Base-by-base conservation (phyloP, 2,888 invertebrate genomes). In the Cantharis rufa region DNA sequence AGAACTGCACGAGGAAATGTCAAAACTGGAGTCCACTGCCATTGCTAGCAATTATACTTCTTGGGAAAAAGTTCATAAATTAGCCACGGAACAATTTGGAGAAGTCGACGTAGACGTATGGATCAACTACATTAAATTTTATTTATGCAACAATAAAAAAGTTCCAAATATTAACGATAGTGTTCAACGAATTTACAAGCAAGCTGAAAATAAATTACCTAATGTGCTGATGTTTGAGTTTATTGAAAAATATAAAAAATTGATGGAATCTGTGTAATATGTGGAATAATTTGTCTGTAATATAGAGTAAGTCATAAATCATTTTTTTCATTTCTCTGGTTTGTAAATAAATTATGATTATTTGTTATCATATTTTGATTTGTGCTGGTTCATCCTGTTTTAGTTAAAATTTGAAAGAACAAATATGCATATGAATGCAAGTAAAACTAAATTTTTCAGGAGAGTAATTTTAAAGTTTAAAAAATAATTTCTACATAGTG, bases 81-180 rank as follows among this genome's bases (percentile, higher is more conserved):
- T 91, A 80, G 90, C 92, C 32, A 89, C 91, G 15, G 88, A 90
- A 74, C 92, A 93, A 80, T 94, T 94, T 87, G 95, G 95, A 0
- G 89, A 89, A 81, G 89, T 88, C 3, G 90, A 91, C 84, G 88
- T 91, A 4, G 91, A 92, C 78, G 89, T 95, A 15, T 96, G 96
- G 95, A 89, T 94, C 81, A 91, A 94, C 82, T 94, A 92, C 83
- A 91, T 95, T 72, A 89, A 90, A 78, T 94, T 95, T 87, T 94
- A 95, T 89, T 90, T 90, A 77, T 89, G 91, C 80, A 87, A 89
- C 81, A 93, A 93, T 27, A 76, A 21, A 61, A 48, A 70, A 62
- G 61, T 63, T 61, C 61, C n/a, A 7, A 71, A 78, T 62, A 10
- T 74, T 16, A 72, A 62, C 2, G 69, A 78, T 61, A 13, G 70